Percentiles rank a stretch among this genome's conserved stretches.
phyloP scores from a whole-genome alignment of 1,140 invertebrate genomes.

The Trichonephila inaurata region DNA sequence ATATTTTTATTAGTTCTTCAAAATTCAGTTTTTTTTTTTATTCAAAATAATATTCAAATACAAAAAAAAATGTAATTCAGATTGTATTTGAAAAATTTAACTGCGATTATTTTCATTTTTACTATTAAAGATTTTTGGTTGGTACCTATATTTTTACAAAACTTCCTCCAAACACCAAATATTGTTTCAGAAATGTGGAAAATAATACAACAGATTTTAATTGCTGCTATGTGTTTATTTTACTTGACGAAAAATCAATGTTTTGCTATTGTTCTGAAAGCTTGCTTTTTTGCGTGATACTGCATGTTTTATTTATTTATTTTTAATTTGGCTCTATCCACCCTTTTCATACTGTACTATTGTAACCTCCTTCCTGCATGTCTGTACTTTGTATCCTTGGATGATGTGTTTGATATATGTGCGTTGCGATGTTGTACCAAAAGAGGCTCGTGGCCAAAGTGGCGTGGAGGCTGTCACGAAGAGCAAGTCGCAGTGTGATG shows the following conservation, averaged over 20 bases:
- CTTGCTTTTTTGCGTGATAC: neutral
- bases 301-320: neutral
- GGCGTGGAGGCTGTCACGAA: slow-evolving; percentile 76
- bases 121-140: too few species aligned
- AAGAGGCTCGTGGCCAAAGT: slow-evolving; percentile 70
- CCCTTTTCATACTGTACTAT: neutral
- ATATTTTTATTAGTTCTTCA: too few species aligned
- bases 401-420: slow-evolving; percentile 38
- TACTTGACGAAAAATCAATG: neutral
- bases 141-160: too few species aligned
- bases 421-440: slow-evolving; percentile 69
- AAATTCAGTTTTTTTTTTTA: too few species aligned
- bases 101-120: too few species aligned
- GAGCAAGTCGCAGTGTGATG: slow-evolving; percentile 74
- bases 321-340: neutral
- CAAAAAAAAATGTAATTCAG: too few species aligned
- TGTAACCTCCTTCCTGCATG: slow-evolving; percentile 44
- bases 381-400: neutral
- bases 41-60: too few species aligned
- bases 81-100: too few species aligned
- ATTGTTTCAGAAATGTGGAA: too few species aligned
- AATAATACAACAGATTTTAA: too few species aligned
- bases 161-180: too few species aligned
- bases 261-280: neutral
- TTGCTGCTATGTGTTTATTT: neutral